A percentile compares a stretch with the other conserved stretches of the same genome.
phyloP scores from a whole-genome alignment of 64 coral and sea anemone species.

The Dendrophyllia cribrosa region DNA sequence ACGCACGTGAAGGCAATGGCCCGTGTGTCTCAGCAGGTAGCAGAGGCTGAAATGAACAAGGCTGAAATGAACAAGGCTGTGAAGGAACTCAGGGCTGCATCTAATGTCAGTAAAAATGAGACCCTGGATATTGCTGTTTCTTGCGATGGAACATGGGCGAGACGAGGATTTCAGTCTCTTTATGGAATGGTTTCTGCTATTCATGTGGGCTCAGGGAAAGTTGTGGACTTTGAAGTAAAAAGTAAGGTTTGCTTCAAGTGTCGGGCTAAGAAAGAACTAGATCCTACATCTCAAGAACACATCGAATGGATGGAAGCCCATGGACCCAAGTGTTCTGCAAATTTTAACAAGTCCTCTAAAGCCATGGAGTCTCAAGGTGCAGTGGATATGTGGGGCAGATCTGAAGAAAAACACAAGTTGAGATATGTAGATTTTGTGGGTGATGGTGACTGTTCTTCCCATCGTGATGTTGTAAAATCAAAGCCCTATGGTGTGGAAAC shows the following conservation, averaged over 20 bases:
- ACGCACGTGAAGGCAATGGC: slow-evolving; percentile 23
- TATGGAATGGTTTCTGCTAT: slow-evolving; percentile 66
- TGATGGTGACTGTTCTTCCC: slow-evolving; percentile 44
- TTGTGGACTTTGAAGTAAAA: slow-evolving; percentile 41
- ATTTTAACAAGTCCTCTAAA: slow-evolving; percentile 55
- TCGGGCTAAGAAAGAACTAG: slow-evolving; percentile 29
- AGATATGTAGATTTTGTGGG: slow-evolving; percentile 42
- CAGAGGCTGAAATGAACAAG: slow-evolving; percentile 26
- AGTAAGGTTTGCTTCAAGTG: slow-evolving; percentile 67
- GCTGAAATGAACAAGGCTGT: slow-evolving; percentile 37
- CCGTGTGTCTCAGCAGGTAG: slow-evolving; percentile 16
- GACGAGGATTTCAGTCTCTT: slow-evolving; percentile 45
- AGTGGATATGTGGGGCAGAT: slow-evolving; percentile 43
- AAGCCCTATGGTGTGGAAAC: slow-evolving; percentile 1
- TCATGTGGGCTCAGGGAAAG: slow-evolving; percentile 49
- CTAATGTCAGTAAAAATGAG: neutral
- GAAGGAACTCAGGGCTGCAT: neutral
- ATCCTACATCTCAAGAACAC: slow-evolving; percentile 43
- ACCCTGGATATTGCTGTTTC: slow-evolving; percentile 18
- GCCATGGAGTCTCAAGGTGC: slow-evolving; percentile 54
- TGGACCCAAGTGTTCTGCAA: slow-evolving; percentile 36
- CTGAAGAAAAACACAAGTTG: neutral
- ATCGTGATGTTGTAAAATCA: slow-evolving; percentile 25
- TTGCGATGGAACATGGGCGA: slow-evolving; percentile 55
- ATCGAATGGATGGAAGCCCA: slow-evolving; percentile 60